Evolutionary conservation across 2,113 vertebrate genomes (phyloP).

Genomic region (Cygnus atratus): DNA sequence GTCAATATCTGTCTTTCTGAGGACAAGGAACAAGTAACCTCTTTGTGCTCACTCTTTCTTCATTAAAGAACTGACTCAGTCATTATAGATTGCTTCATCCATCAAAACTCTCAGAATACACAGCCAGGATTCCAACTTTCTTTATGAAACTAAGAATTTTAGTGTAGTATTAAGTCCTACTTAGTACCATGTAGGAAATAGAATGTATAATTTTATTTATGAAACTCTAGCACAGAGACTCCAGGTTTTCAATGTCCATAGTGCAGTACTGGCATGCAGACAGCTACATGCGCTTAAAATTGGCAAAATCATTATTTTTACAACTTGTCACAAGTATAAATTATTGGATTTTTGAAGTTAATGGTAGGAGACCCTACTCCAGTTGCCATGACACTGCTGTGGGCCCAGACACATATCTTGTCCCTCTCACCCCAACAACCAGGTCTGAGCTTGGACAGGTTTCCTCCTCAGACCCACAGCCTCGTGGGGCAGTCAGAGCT

Average conservation of each 20-base stretch:
- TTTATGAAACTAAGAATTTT: not conserved
- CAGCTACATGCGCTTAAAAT: not conserved
- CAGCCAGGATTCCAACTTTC: not conserved
- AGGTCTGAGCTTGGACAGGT: rapidly evolving
- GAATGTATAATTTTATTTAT: not conserved
- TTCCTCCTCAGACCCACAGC: rapidly evolving
- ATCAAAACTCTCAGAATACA: not conserved
- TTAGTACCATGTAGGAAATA: not conserved
- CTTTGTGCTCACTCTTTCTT: not conserved
- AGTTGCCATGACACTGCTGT: not conserved
- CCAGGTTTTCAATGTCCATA: not conserved
- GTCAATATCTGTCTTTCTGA: not conserved
- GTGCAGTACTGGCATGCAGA: rapidly evolving
- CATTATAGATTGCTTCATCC: not conserved
- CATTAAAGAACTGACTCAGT: not conserved
- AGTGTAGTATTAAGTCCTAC: not conserved
- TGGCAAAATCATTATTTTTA: not conserved
- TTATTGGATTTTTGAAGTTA: not conserved
- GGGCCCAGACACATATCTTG: not conserved
- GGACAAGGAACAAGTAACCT: not conserved
- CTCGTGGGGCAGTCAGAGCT: rapidly evolving
- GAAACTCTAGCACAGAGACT: not conserved
- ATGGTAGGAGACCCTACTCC: not conserved
- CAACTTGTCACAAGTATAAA: not conserved
- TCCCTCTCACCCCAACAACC: not conserved